Base-by-base conservation (phyloP, 1,140 invertebrate genomes). In the Triops longicaudatus region DNA sequence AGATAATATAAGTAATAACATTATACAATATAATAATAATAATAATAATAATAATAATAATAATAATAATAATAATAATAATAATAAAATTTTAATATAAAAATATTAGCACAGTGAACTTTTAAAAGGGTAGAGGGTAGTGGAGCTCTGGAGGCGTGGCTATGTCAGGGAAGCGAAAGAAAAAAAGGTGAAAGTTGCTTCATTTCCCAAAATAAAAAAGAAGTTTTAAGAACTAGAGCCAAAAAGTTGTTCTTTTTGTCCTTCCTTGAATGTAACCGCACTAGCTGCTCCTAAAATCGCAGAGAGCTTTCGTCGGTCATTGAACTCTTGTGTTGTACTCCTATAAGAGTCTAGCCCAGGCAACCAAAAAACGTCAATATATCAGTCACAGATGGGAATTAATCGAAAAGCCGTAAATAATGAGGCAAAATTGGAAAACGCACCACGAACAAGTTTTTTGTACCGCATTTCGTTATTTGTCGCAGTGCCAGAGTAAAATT, bases 181-280 rank as follows among this genome's bases (percentile, higher is more conserved):
- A 5, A 74, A 77, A 73, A 77, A 77, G 72, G 22, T 43, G 42
- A 76, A 78, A 44, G 72, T 75, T 28, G 37, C 44, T 73, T n/a
- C n/a, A n/a, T n/a, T n/a, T n/a, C n/a, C n/a, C 43, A 77, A 12
- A 77, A 75, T 72, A 79, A 80, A 26, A 78, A 80, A 73, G 77
- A 79, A 73, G 50, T 74, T 73, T 42, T 74, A 72, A 78, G 75
- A 73, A 77, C 75, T 50, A 37, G 75, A 31, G 73, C 63, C 43
- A 72, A 78, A 76, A 37, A 31, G 27, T 72, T 31, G 44, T 26
- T 71, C 71, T 12, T 76, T 26, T 12, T 22, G 26, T 26, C 41
- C 41, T 44, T 26, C 41, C 22, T 75, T 75, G 31, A 42, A 44
- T 75, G 28, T 11, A 22, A 42, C 26, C 41, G 74, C 41, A 73